phyloP scores from a whole-genome alignment of 1,140 invertebrate genomes.

The Drosophila azteca region DNA sequence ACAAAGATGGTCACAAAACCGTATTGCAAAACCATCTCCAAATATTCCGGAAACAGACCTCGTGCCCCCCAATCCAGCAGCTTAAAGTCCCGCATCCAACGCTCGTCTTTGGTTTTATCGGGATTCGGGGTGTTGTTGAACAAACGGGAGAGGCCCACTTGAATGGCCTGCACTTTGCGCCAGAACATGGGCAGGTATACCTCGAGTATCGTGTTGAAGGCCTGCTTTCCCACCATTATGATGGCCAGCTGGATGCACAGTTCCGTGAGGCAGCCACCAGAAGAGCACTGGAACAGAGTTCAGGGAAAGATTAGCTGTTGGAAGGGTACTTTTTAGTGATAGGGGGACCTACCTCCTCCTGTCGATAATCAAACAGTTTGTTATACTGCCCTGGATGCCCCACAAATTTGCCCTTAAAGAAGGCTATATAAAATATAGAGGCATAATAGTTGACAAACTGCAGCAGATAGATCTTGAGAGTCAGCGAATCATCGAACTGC shows the following conservation, averaged over 20 bases:
- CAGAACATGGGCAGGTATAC: conserved; percentile 90
- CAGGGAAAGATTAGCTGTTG: conserved; percentile 25
- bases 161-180: conserved; percentile 89
- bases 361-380: conserved; percentile 89
- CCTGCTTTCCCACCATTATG: conserved; percentile 98
- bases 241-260: conserved; percentile 96
- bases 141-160: conserved; percentile 67
- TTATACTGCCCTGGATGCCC: conserved; percentile 92
- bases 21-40: conserved; percentile 98
- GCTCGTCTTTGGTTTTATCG: conserved; percentile 84
- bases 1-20: conserved; percentile 96
- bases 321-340: too few relatives aligned
- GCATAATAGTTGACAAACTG: conserved; percentile 99
- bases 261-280: conserved; percentile 95
- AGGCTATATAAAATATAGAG: conserved; percentile 99
- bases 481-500: conserved; percentile 98
- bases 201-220: conserved; percentile 95
- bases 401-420: conserved; percentile 97
- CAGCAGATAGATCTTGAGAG: conserved; percentile 97
- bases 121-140: conserved; percentile 76
- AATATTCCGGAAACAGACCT: conserved; percentile 97
- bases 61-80: conserved; percentile 94
- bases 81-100: conserved; percentile 97
- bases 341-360: conserved; percentile 90
- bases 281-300: conserved; percentile 86